These are phyloP conservation scores for Cyprinodon brontotheroides DNA, from an alignment of 2,113 vertebrate genomes.

Conservation along the genomic window DNA sequence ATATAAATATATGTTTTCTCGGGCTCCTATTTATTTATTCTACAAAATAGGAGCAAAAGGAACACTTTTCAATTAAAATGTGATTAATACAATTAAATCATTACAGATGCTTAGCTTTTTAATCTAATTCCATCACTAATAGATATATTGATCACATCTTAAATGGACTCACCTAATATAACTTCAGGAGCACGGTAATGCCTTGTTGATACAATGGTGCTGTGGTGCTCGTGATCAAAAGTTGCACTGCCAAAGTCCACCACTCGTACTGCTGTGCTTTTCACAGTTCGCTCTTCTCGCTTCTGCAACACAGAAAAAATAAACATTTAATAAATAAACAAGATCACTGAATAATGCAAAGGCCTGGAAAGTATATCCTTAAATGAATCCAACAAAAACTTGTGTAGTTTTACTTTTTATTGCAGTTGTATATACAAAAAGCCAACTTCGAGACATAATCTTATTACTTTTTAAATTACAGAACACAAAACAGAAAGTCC, in stretches of 20 bases:
- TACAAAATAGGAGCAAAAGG: too few relatives aligned
- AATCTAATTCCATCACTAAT: background rate
- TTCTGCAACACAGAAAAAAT: slow-evolving; percentile 77
- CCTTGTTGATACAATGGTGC: slow-evolving; percentile 93
- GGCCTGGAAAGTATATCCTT: too few relatives aligned
- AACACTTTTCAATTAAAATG: too few relatives aligned
- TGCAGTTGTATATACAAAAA: background rate
- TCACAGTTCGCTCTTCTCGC: slow-evolving; percentile 89
- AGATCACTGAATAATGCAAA: too few relatives aligned
- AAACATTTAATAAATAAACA: too few relatives aligned
- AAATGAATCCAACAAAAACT: background rate
- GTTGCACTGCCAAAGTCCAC: slow-evolving; percentile 97
- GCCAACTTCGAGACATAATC: background rate
- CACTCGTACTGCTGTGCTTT: slow-evolving; percentile 88
- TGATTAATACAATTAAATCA: too few relatives aligned
- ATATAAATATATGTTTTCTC: too few relatives aligned
- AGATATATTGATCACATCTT: background rate
- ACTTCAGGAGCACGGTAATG: slow-evolving; percentile 96
- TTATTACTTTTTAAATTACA: background rate
- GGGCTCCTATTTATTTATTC: too few relatives aligned
- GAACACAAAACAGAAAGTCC: background rate
- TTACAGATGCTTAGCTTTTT: too few relatives aligned
- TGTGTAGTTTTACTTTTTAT: too few relatives aligned
- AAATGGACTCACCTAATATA: slow-evolving; percentile 85
- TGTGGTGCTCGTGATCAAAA: slow-evolving; percentile 96